Percentiles rank a stretch among this genome's conserved stretches.
phyloP scores from a whole-genome alignment of 2,888 invertebrate species.

The Trissolcus japonicus region DNA sequence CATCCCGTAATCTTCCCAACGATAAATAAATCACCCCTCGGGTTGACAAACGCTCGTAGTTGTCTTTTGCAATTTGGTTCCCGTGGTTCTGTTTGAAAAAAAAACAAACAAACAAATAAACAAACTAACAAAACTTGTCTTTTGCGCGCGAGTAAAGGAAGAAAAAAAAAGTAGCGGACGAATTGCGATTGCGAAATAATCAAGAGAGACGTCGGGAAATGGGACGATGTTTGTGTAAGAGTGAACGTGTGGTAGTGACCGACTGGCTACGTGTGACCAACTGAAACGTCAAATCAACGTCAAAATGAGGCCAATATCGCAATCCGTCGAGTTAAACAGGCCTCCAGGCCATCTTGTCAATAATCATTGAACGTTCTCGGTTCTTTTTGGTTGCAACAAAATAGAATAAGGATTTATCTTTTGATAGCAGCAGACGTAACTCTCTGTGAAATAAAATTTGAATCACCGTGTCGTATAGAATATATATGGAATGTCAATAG shows the following conservation, averaged over 20 bases:
- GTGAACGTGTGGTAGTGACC: conserved; percentile 35
- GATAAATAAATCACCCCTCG: conserved; percentile 70
- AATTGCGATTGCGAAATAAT: conserved; percentile 49
- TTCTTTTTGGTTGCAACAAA: background rate
- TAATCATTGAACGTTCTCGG: no score
- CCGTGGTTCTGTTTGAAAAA: background rate
- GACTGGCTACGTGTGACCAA: conserved; percentile 37
- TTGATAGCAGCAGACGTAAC: no score
- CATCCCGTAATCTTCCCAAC: conserved; percentile 75
- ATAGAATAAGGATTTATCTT: no score
- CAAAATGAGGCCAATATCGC: conserved; percentile 53
- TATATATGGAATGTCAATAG: no score
- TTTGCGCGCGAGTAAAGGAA: background rate
- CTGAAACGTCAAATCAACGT: conserved; percentile 51
- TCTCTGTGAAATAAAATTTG: no score
- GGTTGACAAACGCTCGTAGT: background rate
- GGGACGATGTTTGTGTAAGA: conserved; percentile 52
- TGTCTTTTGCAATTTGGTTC: background rate
- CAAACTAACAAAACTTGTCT: no score
- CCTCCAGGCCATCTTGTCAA: no score
- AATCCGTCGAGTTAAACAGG: conserved; percentile 5
- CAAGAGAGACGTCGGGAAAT: conserved; percentile 46
- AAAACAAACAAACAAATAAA: no score
- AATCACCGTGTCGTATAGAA: no score
- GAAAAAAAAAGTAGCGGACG: conserved; percentile 13